These are phyloP conservation scores for Etheostoma nigrum DNA, from an alignment of 2,797 vertebrate genomes.

Conservation along the genomic window DNA sequence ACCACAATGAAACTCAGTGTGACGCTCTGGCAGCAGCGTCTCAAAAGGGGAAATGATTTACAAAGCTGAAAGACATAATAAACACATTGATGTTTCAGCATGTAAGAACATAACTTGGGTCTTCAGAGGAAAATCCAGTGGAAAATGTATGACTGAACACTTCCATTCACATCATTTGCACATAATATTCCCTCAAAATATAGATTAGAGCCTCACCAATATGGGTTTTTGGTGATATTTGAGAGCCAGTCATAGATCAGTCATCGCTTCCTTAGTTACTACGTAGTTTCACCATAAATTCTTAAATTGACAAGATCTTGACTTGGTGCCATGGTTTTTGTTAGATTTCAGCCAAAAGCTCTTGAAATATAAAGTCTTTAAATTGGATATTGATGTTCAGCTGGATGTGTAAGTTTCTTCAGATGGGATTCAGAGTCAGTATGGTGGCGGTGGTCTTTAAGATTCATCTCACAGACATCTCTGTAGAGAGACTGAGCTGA, in stretches of 20 bases:
- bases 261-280: neutral
- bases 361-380: neutral
- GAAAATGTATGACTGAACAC: neutral
- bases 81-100: neutral
- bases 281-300: neutral
- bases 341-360: neutral
- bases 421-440: neutral
- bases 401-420: neutral
- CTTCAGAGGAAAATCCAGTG: too few species aligned
- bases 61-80: neutral
- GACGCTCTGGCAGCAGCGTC: conserved; percentile 30
- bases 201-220: neutral
- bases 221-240: too few species aligned
- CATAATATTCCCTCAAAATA: neutral
- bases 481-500: neutral
- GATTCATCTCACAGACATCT: conserved; percentile 8
- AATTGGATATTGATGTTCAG: neutral
- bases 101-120: neutral
- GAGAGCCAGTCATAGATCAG: too few species aligned
- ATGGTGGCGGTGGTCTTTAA: neutral
- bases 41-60: conserved; percentile 7
- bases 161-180: neutral
- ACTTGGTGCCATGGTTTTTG: neutral
- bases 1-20: conserved; percentile 14
- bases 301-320: neutral